Conservation (phyloP, 2,797 vertebrate genomes). For the Trachops cirrhosus region DNA sequence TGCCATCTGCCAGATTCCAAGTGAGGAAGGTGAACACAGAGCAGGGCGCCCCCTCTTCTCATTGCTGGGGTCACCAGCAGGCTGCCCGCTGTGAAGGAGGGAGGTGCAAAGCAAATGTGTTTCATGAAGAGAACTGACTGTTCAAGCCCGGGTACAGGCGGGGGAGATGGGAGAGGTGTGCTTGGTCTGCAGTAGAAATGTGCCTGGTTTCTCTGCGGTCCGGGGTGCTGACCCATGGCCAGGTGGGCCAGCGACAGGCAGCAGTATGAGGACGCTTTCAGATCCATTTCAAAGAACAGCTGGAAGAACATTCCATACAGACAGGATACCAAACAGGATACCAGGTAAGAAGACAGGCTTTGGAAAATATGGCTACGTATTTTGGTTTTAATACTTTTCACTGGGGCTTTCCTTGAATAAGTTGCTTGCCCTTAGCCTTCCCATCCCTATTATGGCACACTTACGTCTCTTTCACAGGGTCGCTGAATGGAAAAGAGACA, state of each 20-base stretch:
- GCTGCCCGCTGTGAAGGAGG: neutral
- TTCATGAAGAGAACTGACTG: neutral
- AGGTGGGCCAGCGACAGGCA: neutral
- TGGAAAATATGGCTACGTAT: neutral
- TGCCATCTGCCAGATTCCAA: neutral
- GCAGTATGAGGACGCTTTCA: neutral
- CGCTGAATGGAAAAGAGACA: neutral
- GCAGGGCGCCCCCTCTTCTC: neutral
- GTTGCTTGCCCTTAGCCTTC: neutral
- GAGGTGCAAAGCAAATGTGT: fast-evolving
- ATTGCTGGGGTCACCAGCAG: neutral
- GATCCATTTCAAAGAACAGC: neutral
- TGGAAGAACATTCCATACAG: neutral
- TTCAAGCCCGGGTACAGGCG: neutral
- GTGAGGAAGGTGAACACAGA: neutral
- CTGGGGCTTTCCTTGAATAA: neutral
- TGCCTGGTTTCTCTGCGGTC: neutral
- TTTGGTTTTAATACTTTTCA: neutral
- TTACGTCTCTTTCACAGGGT: neutral
- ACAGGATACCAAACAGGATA: neutral
- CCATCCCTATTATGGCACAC: neutral
- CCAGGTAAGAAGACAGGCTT: no score
- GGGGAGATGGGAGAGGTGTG: neutral
- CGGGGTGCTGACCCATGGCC: no score
- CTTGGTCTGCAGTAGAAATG: neutral